Percentiles rank a stretch among this genome's conserved stretches.
These are phyloP conservation scores for Apeira syringaria DNA, from an alignment of 2,888 invertebrate species.

Conservation along the genomic window DNA sequence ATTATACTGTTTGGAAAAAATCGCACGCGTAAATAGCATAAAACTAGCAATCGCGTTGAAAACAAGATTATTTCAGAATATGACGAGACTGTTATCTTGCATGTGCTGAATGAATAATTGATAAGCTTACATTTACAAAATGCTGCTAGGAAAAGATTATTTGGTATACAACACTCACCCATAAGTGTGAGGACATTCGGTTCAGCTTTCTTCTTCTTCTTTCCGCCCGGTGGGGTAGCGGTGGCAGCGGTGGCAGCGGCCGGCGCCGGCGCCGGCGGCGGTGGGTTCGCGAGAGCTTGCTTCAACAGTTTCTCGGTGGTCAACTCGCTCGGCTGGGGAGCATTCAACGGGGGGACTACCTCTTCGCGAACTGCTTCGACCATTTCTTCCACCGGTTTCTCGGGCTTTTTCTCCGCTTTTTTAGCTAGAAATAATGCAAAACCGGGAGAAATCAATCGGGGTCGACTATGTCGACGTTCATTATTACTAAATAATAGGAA, in stretches of 20 bases:
- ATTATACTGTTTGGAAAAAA: too few species aligned
- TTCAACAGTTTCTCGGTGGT: conserved; percentile 72
- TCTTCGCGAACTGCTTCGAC: conserved; percentile 50
- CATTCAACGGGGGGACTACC: conserved; percentile 64
- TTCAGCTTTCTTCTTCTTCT: conserved; percentile 72
- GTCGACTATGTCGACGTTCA: too few species aligned
- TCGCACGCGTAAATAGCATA: too few species aligned
- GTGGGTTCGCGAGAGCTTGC: conserved; percentile 52
- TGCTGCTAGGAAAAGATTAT: too few species aligned
- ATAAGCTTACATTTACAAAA: too few species aligned
- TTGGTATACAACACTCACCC: conserved; percentile 49
- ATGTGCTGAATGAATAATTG: too few species aligned
- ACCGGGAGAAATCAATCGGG: too few species aligned
- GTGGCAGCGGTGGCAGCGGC: conserved; percentile 36
- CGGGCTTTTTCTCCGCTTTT: conserved; percentile 60
- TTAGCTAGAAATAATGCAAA: conserved; percentile 45
- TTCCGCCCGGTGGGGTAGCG: conserved; percentile 55
- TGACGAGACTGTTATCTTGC: too few species aligned
- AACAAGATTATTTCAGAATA: too few species aligned
- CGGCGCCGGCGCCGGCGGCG: too few species aligned
- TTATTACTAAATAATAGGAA: too few species aligned
- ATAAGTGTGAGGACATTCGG: conserved; percentile 68
- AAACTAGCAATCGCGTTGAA: too few species aligned
- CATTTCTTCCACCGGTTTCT: conserved; percentile 39
- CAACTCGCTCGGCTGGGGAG: conserved; percentile 69